Conservation (phyloP, 2,797 vertebrate species). For the Myotis daubentonii region DNA sequence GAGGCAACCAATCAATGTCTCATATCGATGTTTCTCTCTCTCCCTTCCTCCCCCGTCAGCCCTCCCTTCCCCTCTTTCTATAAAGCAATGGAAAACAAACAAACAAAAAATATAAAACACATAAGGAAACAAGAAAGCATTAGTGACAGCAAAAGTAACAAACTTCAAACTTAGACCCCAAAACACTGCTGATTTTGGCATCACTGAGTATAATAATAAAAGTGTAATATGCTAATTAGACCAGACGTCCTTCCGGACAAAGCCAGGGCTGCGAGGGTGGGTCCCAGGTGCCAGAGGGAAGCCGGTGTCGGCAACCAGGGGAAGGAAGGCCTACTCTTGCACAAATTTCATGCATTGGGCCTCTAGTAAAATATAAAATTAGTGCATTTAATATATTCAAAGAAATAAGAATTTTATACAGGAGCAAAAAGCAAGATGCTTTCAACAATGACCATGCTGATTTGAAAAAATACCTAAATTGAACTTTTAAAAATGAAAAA, state of each 20-base stretch:
- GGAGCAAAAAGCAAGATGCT: neutral
- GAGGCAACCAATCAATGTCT: no score
- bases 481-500: conserved; percentile 1
- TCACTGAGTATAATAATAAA: neutral
- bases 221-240: no score
- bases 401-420: neutral
- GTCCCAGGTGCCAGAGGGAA: no score
- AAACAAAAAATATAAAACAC: neutral
- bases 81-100: no score
- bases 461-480: conserved; percentile 7
- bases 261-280: no score
- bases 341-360: no score
- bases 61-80: no score
- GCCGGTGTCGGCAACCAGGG: no score
- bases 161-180: neutral
- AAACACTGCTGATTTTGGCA: neutral
- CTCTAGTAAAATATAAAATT: neutral
- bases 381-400: neutral
- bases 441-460: neutral
- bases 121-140: neutral
- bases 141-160: neutral
- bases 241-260: no score
- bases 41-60: no score
- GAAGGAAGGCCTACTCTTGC: no score
- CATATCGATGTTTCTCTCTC: no score